Base-by-base conservation (phyloP, 1,140 invertebrate genomes). In the Catajapyx aquilonaris region DNA sequence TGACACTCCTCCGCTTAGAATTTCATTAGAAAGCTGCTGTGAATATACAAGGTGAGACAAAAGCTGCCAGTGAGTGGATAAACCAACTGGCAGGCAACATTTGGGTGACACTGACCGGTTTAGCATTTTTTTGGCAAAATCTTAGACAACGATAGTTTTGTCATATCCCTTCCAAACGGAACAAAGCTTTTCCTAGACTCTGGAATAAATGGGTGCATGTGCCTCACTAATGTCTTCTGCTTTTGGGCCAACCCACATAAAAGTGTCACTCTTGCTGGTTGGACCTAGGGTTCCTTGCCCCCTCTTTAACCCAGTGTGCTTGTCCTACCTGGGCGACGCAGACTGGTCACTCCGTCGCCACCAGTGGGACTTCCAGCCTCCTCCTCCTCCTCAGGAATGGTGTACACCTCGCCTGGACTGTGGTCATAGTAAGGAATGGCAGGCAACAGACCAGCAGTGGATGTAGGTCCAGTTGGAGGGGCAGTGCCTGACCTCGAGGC, bases 361-460 rank as follows among this genome's bases (percentile, higher is more conserved):
- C 58, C 53, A 13, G 57, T 63, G 3, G 62, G 62, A 41, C 61
- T 63, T n/a, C 52, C 53, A 10, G 55, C 51, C 47, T 64, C 64
- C 37, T 64, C 62, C 41, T 64, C 62, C 41, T 63, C 63, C 44
- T 65, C 63, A n/a, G 57, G 61, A 37, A 65, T 65, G 19, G 63
- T 64, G 46, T 66, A 65, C 5, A 65, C 62, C 43, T 62, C 62
- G 11, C 60, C 60, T 4, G 59, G 59, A 45, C 54, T 62, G 43
- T 60, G 59, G 40, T 62, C 60, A 45, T 59, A 62, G 49, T 52
- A 55, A 18, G 49, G 41, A 39, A 52, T 41, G 28, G 48, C 30
- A 21, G 37, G 39, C 18, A 42, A 18, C 7, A 44, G 35, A 16
- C 31, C 16, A 17, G 41, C 30, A 19, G 48, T 16, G 5, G 18